phyloP scores from a whole-genome alignment of 2,888 invertebrate genomes.

The Apeira syringaria region DNA sequence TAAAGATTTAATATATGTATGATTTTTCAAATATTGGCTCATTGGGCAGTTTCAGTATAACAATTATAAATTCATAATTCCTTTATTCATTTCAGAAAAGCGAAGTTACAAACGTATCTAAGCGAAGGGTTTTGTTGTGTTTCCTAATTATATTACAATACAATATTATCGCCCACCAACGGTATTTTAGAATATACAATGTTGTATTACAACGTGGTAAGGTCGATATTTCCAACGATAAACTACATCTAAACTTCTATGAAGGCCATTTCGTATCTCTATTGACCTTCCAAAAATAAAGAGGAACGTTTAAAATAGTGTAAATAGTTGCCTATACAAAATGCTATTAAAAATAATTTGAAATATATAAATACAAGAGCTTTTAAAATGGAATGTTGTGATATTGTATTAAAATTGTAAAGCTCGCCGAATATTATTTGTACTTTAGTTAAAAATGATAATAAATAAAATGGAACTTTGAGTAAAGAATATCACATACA shows the following conservation, averaged over 20 bases:
- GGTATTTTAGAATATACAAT: conserved; percentile 9
- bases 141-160: conserved; percentile 4
- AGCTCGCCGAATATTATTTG: conserved; percentile 12
- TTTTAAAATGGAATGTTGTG: conserved; percentile 41
- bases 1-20: too few species aligned
- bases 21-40: neutral
- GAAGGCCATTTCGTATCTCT: conserved; percentile 22
- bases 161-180: conserved; percentile 12
- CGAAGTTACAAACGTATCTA: conserved; percentile 1
- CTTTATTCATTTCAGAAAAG: neutral
- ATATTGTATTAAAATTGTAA: conserved; percentile 6
- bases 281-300: conserved; percentile 18
- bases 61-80: too few species aligned
- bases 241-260: conserved; percentile 9
- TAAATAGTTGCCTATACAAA: conserved; percentile 16
- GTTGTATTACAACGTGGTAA: conserved; percentile 16
- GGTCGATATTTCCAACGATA: conserved; percentile 17
- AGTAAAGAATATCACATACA: neutral
- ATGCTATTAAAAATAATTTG: conserved; percentile 44
- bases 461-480: conserved; percentile 34
- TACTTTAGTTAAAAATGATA: conserved; percentile 21
- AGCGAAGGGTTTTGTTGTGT: conserved; percentile 14
- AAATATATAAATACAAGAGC: conserved; percentile 37
- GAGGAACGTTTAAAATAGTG: conserved; percentile 27
- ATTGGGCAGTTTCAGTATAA: neutral